Conservation (phyloP, 1,140 invertebrate species). For the Dendrolimus punctatus region DNA sequence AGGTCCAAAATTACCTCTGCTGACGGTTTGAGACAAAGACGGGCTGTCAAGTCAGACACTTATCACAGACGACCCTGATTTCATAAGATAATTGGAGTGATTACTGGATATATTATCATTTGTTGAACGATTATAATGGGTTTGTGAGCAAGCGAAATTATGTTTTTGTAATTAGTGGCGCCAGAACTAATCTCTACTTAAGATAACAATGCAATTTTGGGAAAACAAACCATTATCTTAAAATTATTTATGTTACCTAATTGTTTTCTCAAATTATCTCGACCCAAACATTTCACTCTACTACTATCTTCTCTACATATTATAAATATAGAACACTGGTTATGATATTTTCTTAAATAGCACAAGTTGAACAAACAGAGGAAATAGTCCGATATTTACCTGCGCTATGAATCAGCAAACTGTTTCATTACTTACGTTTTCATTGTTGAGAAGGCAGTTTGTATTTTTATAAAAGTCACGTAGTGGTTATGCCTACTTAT, state of each 20-base stretch:
- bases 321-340: too few relatives aligned
- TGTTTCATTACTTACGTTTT: too few relatives aligned
- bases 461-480: too few relatives aligned
- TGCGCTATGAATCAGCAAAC: too few relatives aligned
- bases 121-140: slow-evolving; percentile 23
- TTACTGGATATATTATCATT: slow-evolving; percentile 37
- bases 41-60: slow-evolving; percentile 9
- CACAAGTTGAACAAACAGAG: too few relatives aligned
- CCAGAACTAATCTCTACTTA: slow-evolving; percentile 17
- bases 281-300: too few relatives aligned
- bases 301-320: too few relatives aligned
- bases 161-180: slow-evolving; percentile 33
- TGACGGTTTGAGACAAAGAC: slow-evolving; percentile 6
- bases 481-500: too few relatives aligned
- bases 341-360: too few relatives aligned
- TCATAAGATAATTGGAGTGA: slow-evolving; percentile 41
- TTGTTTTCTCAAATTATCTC: slow-evolving; percentile 1
- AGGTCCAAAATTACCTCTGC: not conserved
- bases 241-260: not conserved
- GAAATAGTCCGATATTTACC: too few relatives aligned
- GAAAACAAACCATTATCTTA: slow-evolving; percentile 4
- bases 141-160: slow-evolving; percentile 10
- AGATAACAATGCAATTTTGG: slow-evolving; percentile 7
- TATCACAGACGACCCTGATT: slow-evolving; percentile 52
- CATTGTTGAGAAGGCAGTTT: too few relatives aligned